Percentiles rank a stretch among this genome's conserved stretches.
These are phyloP conservation scores for Rhyacichthys aspro DNA, from an alignment of 2,797 vertebrate species.

Conservation along the genomic window DNA sequence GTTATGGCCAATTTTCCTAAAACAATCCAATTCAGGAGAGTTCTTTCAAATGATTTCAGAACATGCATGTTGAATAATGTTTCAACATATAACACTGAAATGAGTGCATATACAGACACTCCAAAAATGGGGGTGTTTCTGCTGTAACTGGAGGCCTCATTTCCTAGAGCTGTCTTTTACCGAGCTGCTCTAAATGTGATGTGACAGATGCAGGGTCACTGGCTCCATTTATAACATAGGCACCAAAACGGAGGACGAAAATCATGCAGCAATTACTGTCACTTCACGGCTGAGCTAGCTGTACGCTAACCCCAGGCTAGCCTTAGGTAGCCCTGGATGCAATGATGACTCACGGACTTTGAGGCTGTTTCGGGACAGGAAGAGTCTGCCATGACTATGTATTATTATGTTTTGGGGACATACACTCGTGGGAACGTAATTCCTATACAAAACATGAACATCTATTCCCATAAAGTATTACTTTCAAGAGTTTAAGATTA, in stretches of 20 bases:
- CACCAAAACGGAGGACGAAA: conserved; percentile 34
- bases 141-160: conserved; percentile 11
- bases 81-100: no score
- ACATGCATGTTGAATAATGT: no score
- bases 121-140: background rate
- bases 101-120: no score
- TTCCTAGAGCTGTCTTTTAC: conserved; percentile 26
- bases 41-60: no score
- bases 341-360: conserved; percentile 56
- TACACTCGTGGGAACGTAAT: no score
- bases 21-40: no score
- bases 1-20: no score
- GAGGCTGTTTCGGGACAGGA: conserved; percentile 29
- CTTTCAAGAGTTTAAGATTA: no score
- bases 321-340: conserved; percentile 52
- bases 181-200: conserved; percentile 45
- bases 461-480: no score
- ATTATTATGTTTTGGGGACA: no score
- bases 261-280: conserved; percentile 46
- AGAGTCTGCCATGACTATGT: background rate
- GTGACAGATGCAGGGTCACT: conserved; percentile 58
- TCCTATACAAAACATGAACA: no score
- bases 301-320: conserved; percentile 34
- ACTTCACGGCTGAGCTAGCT: conserved; percentile 43
- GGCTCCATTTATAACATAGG: conserved; percentile 48